Conservation (phyloP, 2,888 invertebrate species). For the Gastrophysa polygoni region DNA sequence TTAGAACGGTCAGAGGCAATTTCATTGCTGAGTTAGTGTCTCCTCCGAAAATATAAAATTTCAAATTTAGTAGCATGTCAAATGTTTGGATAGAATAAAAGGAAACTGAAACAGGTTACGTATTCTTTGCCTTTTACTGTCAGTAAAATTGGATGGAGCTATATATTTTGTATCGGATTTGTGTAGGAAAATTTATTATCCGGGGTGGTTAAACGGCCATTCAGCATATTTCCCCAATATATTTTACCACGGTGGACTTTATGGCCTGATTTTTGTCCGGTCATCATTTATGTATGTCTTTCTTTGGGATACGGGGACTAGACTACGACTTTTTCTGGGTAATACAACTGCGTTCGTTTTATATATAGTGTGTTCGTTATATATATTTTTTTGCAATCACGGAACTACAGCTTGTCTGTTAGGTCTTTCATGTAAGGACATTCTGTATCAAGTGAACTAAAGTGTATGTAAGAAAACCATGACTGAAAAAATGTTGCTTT, state of each 20-base stretch:
- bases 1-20: not conserved
- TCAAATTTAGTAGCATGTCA: slow-evolving; percentile 13
- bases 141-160: slow-evolving; percentile 26
- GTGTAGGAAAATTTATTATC: slow-evolving; percentile 41
- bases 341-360: not conserved
- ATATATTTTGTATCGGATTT: slow-evolving; percentile 37
- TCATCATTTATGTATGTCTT: slow-evolving; percentile 48
- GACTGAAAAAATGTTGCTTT: too few species aligned
- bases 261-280: slow-evolving; percentile 44
- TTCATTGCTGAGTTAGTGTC: not conserved
- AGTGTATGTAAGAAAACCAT: too few species aligned
- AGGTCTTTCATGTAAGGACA: too few species aligned
- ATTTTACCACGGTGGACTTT: slow-evolving; percentile 32
- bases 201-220: slow-evolving; percentile 44
- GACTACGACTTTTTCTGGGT: slow-evolving; percentile 14
- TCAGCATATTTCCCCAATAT: slow-evolving; percentile 49
- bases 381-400: too few species aligned
- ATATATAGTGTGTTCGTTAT: not conserved
- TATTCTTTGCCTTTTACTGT: slow-evolving; percentile 26
- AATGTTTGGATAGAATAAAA: slow-evolving; percentile 21
- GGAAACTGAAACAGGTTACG: slow-evolving; percentile 20
- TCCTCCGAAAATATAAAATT: not conserved
- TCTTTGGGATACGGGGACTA: slow-evolving; percentile 24
- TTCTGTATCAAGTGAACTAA: too few species aligned
- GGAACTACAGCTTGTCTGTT: too few species aligned